Evolutionary conservation across 2,113 vertebrate genomes (phyloP).

Genomic region (Saiga tatarica): DNA sequence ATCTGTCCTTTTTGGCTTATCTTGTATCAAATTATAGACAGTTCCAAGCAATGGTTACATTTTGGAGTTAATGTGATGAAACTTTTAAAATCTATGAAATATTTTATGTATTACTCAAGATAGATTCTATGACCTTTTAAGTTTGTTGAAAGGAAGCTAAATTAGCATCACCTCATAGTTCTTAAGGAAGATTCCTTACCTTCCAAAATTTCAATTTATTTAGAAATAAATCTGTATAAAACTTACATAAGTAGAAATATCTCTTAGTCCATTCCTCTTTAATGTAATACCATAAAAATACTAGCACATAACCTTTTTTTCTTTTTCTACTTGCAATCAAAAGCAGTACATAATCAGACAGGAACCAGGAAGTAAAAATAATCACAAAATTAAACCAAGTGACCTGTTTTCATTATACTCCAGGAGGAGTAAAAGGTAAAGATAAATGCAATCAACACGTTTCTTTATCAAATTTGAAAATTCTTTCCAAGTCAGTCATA

Average conservation of each 20-base stretch:
- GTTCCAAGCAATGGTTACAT: conserved; percentile 40
- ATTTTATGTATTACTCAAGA: conserved; percentile 38
- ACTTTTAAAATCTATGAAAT: background rate
- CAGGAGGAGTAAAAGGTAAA: conserved; percentile 34
- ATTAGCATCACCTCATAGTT: background rate
- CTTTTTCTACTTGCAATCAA: conserved; percentile 34
- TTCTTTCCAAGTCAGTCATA: conserved; percentile 29
- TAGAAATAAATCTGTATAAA: conserved; percentile 34
- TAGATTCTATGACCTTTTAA: conserved; percentile 33
- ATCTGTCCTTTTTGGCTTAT: conserved; percentile 41
- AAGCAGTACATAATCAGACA: conserved; percentile 46
- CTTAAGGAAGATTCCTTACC: background rate
- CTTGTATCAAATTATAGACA: conserved; percentile 8
- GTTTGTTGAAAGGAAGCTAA: conserved; percentile 58
- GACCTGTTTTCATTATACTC: conserved; percentile 48
- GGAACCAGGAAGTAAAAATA: conserved; percentile 63
- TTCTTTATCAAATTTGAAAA: conserved; percentile 40
- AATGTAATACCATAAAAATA: conserved; percentile 22
- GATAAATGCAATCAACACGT: conserved; percentile 29
- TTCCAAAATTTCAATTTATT: background rate
- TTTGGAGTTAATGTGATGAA: conserved; percentile 53
- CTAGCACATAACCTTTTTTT: background rate
- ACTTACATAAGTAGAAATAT: background rate
- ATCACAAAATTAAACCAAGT: conserved; percentile 61
- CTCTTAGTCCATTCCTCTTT: background rate